Conservation (phyloP, 2,888 invertebrate species). For the Netelia inedita region DNA sequence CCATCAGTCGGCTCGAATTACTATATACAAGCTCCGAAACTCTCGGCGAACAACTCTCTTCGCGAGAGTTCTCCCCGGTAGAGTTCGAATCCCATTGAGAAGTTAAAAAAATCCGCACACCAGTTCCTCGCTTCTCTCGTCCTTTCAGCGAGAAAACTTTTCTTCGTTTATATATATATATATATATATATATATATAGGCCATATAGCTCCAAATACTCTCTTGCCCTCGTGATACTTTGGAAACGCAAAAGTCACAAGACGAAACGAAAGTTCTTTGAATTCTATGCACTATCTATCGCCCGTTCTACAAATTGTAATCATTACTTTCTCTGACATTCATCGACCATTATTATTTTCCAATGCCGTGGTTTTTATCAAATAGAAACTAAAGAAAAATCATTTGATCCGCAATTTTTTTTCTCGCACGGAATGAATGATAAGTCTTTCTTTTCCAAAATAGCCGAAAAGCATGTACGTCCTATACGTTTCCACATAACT, state of each 20-base stretch:
- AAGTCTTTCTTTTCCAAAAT: no score
- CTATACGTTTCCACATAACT: neutral
- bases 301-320: no score
- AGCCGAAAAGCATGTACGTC: no score
- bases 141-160: constrained; percentile 43
- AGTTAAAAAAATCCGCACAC: constrained; percentile 41
- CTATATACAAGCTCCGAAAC: constrained; percentile 22
- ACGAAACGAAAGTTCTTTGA: constrained; percentile 31
- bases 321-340: no score
- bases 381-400: no score
- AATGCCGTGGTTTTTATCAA: no score
- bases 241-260: constrained; percentile 30
- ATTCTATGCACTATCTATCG: neutral
- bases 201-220: constrained; percentile 19
- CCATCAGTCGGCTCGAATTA: constrained; percentile 12
- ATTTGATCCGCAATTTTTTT: no score
- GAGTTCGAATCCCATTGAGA: constrained; percentile 49
- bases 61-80: neutral
- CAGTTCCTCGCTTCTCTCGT: constrained; percentile 1
- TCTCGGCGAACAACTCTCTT: constrained; percentile 10
- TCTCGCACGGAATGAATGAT: no score
- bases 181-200: neutral
- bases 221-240: constrained; percentile 2
- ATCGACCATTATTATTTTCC: no score
- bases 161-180: neutral